Evolutionary conservation across 1,140 invertebrate species (phyloP).

Genomic region (Rhynchophorus ferrugineus): DNA sequence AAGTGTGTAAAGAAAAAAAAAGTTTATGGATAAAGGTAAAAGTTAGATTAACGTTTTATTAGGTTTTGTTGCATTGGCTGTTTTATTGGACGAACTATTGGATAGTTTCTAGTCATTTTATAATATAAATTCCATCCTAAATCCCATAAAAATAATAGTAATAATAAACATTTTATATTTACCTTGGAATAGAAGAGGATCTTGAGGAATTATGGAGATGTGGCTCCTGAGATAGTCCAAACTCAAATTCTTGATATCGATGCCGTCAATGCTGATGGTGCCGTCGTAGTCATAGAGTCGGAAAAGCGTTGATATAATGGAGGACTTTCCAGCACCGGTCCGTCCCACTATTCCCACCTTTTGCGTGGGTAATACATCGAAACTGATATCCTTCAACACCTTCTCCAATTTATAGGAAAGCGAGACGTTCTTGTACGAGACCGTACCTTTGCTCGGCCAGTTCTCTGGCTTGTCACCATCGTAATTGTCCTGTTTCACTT

Average conservation of each 20-base stretch:
- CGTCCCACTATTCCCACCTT: conserved; percentile 69
- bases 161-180: background rate
- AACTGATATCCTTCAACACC: conserved; percentile 67
- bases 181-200: conserved; percentile 68
- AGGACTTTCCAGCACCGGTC: conserved; percentile 64
- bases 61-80: too few species aligned
- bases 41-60: too few species aligned
- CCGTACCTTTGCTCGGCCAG: conserved; percentile 65
- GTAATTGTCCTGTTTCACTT: conserved; percentile 60
- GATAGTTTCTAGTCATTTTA: too few species aligned
- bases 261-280: conserved; percentile 50
- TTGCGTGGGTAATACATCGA: conserved; percentile 51
- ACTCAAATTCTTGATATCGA: conserved; percentile 52
- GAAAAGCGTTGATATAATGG: conserved; percentile 66
- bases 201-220: conserved; percentile 79
- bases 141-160: background rate
- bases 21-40: too few species aligned
- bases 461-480: conserved; percentile 32
- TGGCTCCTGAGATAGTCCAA: conserved; percentile 64
- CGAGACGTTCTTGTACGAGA: conserved; percentile 60
- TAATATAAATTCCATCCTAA: background rate
- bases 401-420: conserved; percentile 63
- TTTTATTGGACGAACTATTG: too few species aligned
- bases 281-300: conserved; percentile 49
- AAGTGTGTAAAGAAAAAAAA: too few species aligned